Percentiles rank a stretch among this genome's conserved stretches.
Conservation (phyloP, 2,113 vertebrate genomes). For the Phrynosoma blainvillii region DNA sequence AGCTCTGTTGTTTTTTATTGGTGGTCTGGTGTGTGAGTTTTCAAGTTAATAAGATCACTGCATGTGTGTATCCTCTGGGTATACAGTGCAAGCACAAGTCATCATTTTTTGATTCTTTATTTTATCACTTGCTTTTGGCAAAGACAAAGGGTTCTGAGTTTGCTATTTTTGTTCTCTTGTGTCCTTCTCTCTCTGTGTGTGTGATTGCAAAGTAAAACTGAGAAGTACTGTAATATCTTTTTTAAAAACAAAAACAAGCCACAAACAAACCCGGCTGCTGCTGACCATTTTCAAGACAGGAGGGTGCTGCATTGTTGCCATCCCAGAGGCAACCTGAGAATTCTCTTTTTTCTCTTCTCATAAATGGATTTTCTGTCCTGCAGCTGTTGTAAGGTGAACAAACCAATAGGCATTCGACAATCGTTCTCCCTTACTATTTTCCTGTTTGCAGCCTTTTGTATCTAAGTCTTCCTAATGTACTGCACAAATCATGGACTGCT, state of each 20-base stretch:
- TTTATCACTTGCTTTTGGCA: constrained; percentile 24
- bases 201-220: constrained; percentile 73
- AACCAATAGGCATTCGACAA: constrained; percentile 67
- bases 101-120: not conserved
- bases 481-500: constrained; percentile 96
- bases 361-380: constrained; percentile 66
- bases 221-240: constrained; percentile 81
- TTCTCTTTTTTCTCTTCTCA: constrained; percentile 50
- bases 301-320: constrained; percentile 63
- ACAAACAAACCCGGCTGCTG: constrained; percentile 61
- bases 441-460: constrained; percentile 88
- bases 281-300: constrained; percentile 49
- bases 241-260: constrained; percentile 47
- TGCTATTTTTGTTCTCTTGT: constrained; percentile 55
- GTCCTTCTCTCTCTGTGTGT: constrained; percentile 34
- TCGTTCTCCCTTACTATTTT: constrained; percentile 76
- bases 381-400: constrained; percentile 71
- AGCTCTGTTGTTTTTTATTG: constrained; percentile 26
- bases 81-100: not conserved
- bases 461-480: constrained; percentile 95
- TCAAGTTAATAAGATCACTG: constrained; percentile 9
- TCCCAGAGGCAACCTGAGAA: constrained; percentile 62
- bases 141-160: constrained; percentile 66
- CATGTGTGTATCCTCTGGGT: constrained; percentile 6
- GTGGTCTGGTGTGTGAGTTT: constrained; percentile 26